Base-by-base conservation (phyloP, 2,797 vertebrate species). In the Epinephelus awoara region DNA sequence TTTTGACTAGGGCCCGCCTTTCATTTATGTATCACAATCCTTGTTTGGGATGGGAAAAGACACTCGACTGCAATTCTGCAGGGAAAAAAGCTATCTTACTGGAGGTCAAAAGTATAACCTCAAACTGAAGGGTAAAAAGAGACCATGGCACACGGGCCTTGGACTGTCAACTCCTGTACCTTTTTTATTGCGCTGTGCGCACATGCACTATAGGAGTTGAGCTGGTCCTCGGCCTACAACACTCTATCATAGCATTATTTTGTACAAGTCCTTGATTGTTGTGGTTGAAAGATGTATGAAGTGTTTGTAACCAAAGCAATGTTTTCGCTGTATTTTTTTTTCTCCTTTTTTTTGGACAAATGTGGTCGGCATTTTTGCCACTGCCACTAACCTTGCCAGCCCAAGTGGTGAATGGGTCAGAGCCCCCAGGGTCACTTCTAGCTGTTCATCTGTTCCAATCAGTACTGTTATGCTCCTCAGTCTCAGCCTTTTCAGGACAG, bases 181-280 rank as follows among this genome's bases (percentile, higher is more conserved):
- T 85, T 88, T 91, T 93, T 91, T 91, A 94, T 84, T 87, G 95
- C 96, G 95, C 96, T 96, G 96, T 94, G 96, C 95, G 96, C 95
- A 94, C 82, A 92, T 95, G 95, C 95, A 96, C 95, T 96, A 94
- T 94, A 85, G 94, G 94, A 93, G 94, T 89, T 93, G 88, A 74
- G 55, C 71, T 57, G 65, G 80, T 68, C 86, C 56, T 75, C 89
- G 91, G 93, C 86, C 92, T 73, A 66, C 59, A 89, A 88, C 92
- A 86, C 89, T 92, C 89, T 90, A 87, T 91, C 89, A 91, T 92
- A 93, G 92, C 91, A 86, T 92, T 92, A 89, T 91, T 90, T 94
- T 93, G 83, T 92, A 90, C 59, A 80, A 74, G 84, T 92, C 86
- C 76, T 81, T 90, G 89, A 89, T 88, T 89, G 88, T 91, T 91